These are phyloP conservation scores for Autographa gamma DNA, from an alignment of 2,888 invertebrate species.

Conservation along the genomic window DNA sequence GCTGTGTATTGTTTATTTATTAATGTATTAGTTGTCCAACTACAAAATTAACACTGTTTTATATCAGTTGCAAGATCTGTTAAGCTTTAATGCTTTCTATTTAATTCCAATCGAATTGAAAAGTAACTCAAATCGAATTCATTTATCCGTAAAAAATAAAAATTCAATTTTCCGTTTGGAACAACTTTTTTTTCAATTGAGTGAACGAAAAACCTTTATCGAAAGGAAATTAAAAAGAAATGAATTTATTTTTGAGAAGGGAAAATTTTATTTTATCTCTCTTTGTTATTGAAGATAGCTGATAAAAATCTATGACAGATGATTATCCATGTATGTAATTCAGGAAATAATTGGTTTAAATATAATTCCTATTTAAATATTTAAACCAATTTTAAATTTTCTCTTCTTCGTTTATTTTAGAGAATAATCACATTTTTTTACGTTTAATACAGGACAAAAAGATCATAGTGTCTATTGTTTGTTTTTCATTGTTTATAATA, in stretches of 20 bases:
- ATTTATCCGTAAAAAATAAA: background rate
- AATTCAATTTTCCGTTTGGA: background rate
- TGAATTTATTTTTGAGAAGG: background rate
- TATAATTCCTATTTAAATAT: no score
- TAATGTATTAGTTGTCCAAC: background rate
- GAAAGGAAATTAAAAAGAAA: slow-evolving; percentile 5
- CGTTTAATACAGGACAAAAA: no score
- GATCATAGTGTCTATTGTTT: no score
- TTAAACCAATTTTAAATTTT: no score
- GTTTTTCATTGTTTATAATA: no score
- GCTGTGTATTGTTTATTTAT: background rate
- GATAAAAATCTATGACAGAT: background rate
- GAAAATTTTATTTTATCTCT: background rate
- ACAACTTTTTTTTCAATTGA: background rate
- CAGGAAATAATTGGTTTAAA: no score
- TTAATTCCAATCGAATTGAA: background rate
- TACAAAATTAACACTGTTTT: no score
- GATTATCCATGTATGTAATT: no score
- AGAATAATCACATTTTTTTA: no score
- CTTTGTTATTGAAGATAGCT: background rate
- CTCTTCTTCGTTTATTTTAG: no score
- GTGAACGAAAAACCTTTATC: background rate
- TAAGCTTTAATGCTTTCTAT: background rate
- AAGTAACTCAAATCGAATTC: background rate
- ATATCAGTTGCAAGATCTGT: no score